Evolutionary conservation across 1,140 invertebrate species (phyloP).

Genomic region (Goniozus legneri): DNA sequence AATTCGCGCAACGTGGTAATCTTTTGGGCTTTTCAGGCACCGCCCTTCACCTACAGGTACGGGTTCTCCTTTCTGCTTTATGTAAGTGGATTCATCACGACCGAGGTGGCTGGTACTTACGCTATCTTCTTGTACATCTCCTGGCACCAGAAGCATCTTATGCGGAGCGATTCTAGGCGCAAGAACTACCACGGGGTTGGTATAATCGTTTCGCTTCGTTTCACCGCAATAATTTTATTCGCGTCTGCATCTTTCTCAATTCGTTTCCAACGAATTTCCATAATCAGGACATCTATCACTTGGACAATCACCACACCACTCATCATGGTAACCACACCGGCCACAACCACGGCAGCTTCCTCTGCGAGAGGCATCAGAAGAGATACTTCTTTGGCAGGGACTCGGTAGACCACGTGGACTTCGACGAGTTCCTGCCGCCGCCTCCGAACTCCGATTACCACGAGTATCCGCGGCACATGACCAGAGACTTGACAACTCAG

Average conservation of each 20-base stretch:
- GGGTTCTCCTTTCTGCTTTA: constrained; percentile 85
- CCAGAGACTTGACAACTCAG: constrained; percentile 52
- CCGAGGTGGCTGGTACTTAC: constrained; percentile 78
- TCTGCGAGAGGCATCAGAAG: constrained; percentile 49
- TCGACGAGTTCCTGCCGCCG: constrained; percentile 44
- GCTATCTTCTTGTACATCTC: constrained; percentile 85
- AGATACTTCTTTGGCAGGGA: constrained; percentile 47
- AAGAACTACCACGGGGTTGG: constrained; percentile 47
- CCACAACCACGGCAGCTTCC: constrained; percentile 31
- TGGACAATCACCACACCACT: constrained; percentile 38
- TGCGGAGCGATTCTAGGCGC: constrained; percentile 43
- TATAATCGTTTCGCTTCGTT: constrained; percentile 8
- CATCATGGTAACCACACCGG: constrained; percentile 33
- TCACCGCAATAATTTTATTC: no score
- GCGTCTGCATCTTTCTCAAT: constrained; percentile 8
- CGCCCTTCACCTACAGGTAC: constrained; percentile 80
- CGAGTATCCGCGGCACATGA: constrained; percentile 44
- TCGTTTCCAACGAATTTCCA: background rate
- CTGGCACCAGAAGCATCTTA: constrained; percentile 62
- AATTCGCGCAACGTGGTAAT: no score
- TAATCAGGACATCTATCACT: constrained; percentile 39
- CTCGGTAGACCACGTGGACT: constrained; percentile 42
- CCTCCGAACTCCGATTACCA: constrained; percentile 43
- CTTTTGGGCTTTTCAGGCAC: constrained; percentile 58
- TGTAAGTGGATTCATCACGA: constrained; percentile 77